Evolutionary conservation across 2,113 vertebrate species (phyloP).

Genomic region (Syrrhaptes paradoxus): DNA sequence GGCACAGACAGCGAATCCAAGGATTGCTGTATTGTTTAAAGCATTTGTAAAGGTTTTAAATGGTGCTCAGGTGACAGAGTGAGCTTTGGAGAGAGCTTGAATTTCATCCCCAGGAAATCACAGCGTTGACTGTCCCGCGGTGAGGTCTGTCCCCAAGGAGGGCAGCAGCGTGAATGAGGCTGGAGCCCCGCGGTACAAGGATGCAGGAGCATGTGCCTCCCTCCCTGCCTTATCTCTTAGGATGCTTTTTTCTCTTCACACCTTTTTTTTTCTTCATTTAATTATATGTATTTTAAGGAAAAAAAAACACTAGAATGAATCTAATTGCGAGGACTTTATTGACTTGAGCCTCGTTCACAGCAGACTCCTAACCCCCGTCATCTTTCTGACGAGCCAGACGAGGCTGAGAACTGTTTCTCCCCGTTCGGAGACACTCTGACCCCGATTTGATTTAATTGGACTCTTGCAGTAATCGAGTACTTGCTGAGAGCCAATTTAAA

Average conservation of each 20-base stretch:
- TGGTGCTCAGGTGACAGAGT: background rate
- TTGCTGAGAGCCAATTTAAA: conserved; percentile 32
- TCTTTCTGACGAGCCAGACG: background rate
- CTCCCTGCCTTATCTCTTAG: background rate
- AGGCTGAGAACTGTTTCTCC: background rate
- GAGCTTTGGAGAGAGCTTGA: background rate
- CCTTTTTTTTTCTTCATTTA: background rate
- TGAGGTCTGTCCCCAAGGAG: background rate
- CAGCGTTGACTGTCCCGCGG: rapidly evolving
- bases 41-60: background rate
- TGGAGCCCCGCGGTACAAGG: rapidly evolving
- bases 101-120: background rate
- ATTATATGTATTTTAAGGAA: background rate
- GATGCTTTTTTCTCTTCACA: background rate
- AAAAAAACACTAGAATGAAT: background rate
- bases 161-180: rapidly evolving
- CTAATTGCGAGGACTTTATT: conserved; percentile 21
- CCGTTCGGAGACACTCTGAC: background rate
- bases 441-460: conserved; percentile 14
- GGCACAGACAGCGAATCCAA: background rate
- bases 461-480: background rate
- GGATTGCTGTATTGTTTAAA: background rate
- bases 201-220: background rate
- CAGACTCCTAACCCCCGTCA: background rate
- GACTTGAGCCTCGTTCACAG: background rate